phyloP scores from a whole-genome alignment of 2,797 vertebrate genomes.

The Galago senegalensis region DNA sequence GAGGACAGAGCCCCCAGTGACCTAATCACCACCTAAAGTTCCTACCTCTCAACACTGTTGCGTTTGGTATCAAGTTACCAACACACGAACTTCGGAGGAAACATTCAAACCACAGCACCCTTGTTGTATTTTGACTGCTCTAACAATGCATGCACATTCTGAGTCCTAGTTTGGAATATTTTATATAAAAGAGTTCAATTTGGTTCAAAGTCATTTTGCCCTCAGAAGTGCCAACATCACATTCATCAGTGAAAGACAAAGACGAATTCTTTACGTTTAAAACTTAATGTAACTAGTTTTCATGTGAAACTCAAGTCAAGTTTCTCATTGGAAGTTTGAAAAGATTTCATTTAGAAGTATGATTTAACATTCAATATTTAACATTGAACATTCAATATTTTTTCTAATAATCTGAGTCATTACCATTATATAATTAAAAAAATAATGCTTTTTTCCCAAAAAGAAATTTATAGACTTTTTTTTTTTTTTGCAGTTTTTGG shows the following conservation, averaged over 20 bases:
- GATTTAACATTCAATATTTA: constrained; percentile 15
- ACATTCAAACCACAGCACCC: background rate
- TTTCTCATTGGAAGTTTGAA: background rate
- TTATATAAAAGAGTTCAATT: background rate
- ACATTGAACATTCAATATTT: constrained; percentile 35
- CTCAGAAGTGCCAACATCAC: background rate
- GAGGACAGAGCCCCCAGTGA: background rate
- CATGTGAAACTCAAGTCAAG: background rate
- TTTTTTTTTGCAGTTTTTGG: no score
- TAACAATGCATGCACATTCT: background rate
- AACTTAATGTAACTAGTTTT: background rate
- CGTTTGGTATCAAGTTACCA: background rate
- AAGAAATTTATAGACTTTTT: background rate
- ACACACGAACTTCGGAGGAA: background rate
- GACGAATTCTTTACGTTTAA: background rate
- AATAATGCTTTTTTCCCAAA: background rate
- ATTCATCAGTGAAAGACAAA: constrained; percentile 3
- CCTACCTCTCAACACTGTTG: background rate
- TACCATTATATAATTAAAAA: constrained; percentile 27
- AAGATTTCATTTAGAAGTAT: constrained; percentile 48
- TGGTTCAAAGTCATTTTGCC: background rate
- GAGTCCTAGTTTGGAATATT: background rate
- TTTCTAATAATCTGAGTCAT: background rate
- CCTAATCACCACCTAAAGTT: background rate
- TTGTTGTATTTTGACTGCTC: background rate